Base-by-base conservation (phyloP, 1,140 invertebrate species). In the Octopus sinensis region DNA sequence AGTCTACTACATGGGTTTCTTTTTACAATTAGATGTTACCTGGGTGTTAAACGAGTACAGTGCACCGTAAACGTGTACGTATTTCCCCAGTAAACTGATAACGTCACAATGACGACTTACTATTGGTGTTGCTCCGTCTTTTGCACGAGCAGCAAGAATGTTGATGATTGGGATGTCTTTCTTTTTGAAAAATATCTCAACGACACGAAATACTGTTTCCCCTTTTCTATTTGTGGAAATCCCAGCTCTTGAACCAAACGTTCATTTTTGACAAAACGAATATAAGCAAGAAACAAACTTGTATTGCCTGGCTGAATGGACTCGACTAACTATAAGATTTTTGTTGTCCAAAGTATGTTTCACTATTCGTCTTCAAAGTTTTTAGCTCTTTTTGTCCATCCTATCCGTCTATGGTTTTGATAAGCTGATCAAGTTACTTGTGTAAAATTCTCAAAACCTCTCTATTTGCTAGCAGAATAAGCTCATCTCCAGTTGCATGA, bases 191-290 rank as follows among this genome's bases (percentile, higher is more conserved):
- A 68, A 68, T 13, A 13, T 68, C 62, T 68, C 62, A 68, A 3
- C 62, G 3, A 68, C 62, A 68, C 62, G n/a, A 68, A 68, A 68
- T 3, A 68, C 62, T 68, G 62, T 2, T n/a, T 68, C 62, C 62
- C 62, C 62, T 68, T 68, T 68, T 68, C 12, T 68, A 68, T 68
- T n/a, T 68, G 62, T 68, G n/a, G 12, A 68, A 68, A 68, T 68
- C 12, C 1, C 62, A 68, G 62, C 62, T 68, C 62, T 68, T 68
- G 62, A 68, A 68, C 62, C 62, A 68, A 68, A 68, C 62, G 12
- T 68, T 68, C 62, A 2, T 68, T 3, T 68, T 68, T 68, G 62
- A 68, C n/a, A n/a, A 68, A 68, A n/a, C 62, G 3, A 68, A 68
- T n/a, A 68, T 68, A 68, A 68, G 62, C 62, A 68, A 68, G 62